Evolutionary conservation across 2,113 vertebrate genomes (phyloP).

Genomic region (Osmerus mordax): DNA sequence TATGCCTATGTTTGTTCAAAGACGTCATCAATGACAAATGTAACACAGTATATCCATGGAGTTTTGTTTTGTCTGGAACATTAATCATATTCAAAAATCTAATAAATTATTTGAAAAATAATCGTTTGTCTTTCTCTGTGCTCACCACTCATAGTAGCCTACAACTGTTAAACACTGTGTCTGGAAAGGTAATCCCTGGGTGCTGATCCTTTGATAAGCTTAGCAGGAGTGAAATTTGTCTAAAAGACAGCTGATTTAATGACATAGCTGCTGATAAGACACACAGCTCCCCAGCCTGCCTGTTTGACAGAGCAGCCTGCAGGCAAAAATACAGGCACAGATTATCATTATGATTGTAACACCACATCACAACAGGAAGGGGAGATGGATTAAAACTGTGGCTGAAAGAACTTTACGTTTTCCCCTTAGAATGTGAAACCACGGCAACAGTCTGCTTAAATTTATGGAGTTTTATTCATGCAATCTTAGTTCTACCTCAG

Average conservation of each 20-base stretch:
- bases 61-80: conserved; percentile 43
- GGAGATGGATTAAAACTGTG: conserved; percentile 68
- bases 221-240: conserved; percentile 65
- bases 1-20: not conserved
- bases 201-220: conserved; percentile 61
- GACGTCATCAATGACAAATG: conserved; percentile 36
- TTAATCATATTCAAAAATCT: conserved; percentile 32
- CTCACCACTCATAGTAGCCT: conserved; percentile 29
- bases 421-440: conserved; percentile 59
- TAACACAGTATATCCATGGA: conserved; percentile 44
- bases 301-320: conserved; percentile 59
- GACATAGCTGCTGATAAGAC: conserved; percentile 70
- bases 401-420: conserved; percentile 55
- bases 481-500: too few species aligned
- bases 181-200: conserved; percentile 60
- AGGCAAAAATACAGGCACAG: conserved; percentile 66
- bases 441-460: conserved; percentile 17
- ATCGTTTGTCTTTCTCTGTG: conserved; percentile 49
- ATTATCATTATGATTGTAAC: conserved; percentile 75
- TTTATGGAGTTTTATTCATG: too few species aligned
- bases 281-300: conserved; percentile 54
- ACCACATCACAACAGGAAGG: conserved; percentile 62
- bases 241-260: conserved; percentile 70
- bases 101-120: conserved; percentile 43
- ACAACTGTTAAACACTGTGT: conserved; percentile 48